phyloP scores from a whole-genome alignment of 2,888 invertebrate genomes.

The Epistrophella euchroma region DNA sequence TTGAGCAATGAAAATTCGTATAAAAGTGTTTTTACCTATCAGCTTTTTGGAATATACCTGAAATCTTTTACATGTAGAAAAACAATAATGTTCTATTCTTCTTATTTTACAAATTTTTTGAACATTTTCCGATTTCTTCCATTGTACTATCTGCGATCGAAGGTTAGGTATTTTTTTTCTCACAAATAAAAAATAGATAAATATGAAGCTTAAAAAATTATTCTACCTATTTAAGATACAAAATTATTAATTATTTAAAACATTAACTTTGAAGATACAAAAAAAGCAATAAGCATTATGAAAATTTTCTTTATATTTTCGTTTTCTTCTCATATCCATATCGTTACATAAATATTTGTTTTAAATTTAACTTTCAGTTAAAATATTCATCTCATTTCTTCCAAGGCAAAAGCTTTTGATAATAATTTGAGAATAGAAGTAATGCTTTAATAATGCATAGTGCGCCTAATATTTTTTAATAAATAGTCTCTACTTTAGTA shows the following conservation, averaged over 20 bases:
- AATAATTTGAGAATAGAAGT: constrained; percentile 53
- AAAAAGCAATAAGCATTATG: constrained; percentile 35
- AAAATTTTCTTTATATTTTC: constrained; percentile 23
- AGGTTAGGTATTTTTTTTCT: constrained; percentile 26
- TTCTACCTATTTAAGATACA: neutral
- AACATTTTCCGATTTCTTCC: constrained; percentile 31
- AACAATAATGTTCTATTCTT: too few relatives aligned
- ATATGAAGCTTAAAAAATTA: constrained; percentile 6
- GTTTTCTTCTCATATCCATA: constrained; percentile 60
- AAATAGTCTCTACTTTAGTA: constrained; percentile 42
- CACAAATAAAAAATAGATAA: constrained; percentile 1
- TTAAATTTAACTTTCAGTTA: constrained; percentile 13
- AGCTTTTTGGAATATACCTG: too few relatives aligned
- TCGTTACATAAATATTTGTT: constrained; percentile 38
- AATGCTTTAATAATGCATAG: constrained; percentile 67
- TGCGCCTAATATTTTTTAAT: constrained; percentile 38
- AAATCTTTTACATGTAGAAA: too few relatives aligned
- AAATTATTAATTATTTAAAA: neutral
- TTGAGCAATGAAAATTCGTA: too few relatives aligned
- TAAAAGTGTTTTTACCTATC: too few relatives aligned
- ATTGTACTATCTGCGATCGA: constrained; percentile 45
- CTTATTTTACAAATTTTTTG: too few relatives aligned
- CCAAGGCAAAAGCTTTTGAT: constrained; percentile 76
- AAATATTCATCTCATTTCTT: constrained; percentile 68
- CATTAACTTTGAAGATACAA: neutral